A percentile compares a stretch with the other conserved stretches of the same genome.
Evolutionary conservation across 2,888 invertebrate genomes (phyloP).

Genomic region (Drosophila subquinaria): DNA sequence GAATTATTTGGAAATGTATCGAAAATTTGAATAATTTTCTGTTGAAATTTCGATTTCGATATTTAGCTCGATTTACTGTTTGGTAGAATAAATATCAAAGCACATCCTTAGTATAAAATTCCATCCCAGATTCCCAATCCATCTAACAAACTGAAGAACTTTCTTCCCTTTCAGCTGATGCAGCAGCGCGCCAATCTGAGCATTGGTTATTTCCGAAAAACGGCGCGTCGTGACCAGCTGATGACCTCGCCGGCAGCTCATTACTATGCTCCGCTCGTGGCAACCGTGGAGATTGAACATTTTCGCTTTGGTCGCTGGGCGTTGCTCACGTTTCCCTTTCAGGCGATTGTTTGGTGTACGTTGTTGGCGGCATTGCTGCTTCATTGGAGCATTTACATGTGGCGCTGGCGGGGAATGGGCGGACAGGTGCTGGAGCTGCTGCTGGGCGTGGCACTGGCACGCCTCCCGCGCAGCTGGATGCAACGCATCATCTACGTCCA

Average conservation of each 20-base stretch:
- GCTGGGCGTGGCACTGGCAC: slow-evolving; percentile 42
- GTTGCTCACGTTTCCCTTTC: slow-evolving; percentile 62
- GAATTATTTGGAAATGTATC: too few species aligned
- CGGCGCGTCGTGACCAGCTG: slow-evolving; percentile 36
- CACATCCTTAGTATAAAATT: too few species aligned
- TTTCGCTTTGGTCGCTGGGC: slow-evolving; percentile 52
- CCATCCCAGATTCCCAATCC: too few species aligned
- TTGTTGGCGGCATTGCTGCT: slow-evolving; percentile 42
- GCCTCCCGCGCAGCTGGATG: slow-evolving; percentile 50
- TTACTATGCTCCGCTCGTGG: slow-evolving; percentile 65
- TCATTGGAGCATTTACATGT: slow-evolving; percentile 44
- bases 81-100: too few species aligned
- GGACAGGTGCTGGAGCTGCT: slow-evolving; percentile 56
- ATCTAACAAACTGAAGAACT: too few species aligned
- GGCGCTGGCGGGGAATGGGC: slow-evolving; percentile 33
- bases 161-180: slow-evolving; percentile 34
- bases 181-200: slow-evolving; percentile 55
- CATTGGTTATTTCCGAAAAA: slow-evolving; percentile 70
- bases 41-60: too few species aligned
- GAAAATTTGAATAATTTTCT: too few species aligned
- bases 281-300: slow-evolving; percentile 43
- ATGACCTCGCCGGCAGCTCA: slow-evolving; percentile 65
- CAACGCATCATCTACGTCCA: slow-evolving; percentile 60
- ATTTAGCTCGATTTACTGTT: too few species aligned
- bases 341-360: slow-evolving; percentile 49